Evolutionary conservation across 1,140 invertebrate species (phyloP), one percentile per base, ranked within the genome.

Genomic region (Drosophila asahinai): DNA sequence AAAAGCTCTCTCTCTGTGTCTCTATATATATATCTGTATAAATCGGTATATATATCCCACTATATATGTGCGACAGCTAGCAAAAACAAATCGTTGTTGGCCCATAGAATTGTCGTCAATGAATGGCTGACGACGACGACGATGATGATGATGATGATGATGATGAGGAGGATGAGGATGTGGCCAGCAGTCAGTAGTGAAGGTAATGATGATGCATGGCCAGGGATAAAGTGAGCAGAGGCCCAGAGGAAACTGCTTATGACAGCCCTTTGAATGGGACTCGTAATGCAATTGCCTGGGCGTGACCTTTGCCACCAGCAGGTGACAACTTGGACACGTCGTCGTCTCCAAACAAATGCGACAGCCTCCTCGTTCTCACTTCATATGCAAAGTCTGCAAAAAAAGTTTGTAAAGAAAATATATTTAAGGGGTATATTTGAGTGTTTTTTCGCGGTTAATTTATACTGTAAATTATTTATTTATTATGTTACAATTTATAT

Each of bases 21-120:
- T 42, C 48, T 48, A 33, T 49, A 57, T 43, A 48, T 38, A 43
- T 43, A 40, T 66, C 19, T 51, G 55, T 48, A 40, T 61, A 62
- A 62, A 67, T 43, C 51, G 40, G 57, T 33, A 22, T 71, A 65
- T 48, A 22, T 58, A 33, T 45, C 33, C 47, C 38, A 58, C 40
- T 57, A 55, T 76, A 55, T 68, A 43, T 68, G n/a, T 68, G 49
- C 42, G 54, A 33, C 61, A 65, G 38, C 57, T 42, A 47, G 67
- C 36, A 75, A 63, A 75, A 78, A 77, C 78, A 84, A 80, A 76
- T 73, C 47, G 42, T 59, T 52, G 42, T 54, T 58, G 49, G 47
- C 42, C 63, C 36, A 75, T 70, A 70, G 76, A 72, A 84, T 81
- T 87, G 84, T 87, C 86, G 84, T 89, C 84, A 87, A 87, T 87